Conservation (phyloP, 2,797 vertebrate species). For the Harpagifer antarcticus region DNA sequence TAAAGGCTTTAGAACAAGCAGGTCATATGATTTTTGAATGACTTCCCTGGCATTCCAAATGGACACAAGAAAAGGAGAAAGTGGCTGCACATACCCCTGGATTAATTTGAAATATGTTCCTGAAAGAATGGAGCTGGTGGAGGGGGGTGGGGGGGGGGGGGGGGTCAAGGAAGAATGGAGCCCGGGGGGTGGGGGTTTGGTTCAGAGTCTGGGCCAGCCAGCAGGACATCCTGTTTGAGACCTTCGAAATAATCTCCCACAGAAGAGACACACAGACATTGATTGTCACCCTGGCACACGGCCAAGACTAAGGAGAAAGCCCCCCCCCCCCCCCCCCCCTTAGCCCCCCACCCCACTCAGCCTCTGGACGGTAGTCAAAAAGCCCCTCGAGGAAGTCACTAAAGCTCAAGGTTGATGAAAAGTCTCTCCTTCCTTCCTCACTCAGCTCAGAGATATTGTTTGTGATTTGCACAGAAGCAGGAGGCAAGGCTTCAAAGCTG, state of each 20-base stretch:
- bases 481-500: constrained; percentile 3
- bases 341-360: not conserved
- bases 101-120: constrained; percentile 61
- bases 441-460: not conserved
- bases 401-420: constrained; percentile 74
- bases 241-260: constrained; percentile 85
- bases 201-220: constrained; percentile 84
- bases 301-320: constrained; percentile 82
- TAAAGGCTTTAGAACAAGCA: not conserved
- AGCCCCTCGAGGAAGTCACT: constrained; percentile 82
- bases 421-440: constrained; percentile 50
- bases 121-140: constrained; percentile 44
- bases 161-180: constrained; percentile 49
- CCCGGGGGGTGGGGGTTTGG: constrained; percentile 33
- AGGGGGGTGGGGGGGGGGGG: not conserved
- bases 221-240: constrained; percentile 89
- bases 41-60: constrained; percentile 31
- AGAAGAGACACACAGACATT: constrained; percentile 85
- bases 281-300: constrained; percentile 89
- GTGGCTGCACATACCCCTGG: constrained; percentile 46
- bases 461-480: constrained; percentile 5
- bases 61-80: constrained; percentile 48
- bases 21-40: constrained; percentile 10
- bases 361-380: constrained; percentile 78
- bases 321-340: not conserved